phyloP scores from a whole-genome alignment of 2,113 vertebrate genomes.

The Hassar affinis region DNA sequence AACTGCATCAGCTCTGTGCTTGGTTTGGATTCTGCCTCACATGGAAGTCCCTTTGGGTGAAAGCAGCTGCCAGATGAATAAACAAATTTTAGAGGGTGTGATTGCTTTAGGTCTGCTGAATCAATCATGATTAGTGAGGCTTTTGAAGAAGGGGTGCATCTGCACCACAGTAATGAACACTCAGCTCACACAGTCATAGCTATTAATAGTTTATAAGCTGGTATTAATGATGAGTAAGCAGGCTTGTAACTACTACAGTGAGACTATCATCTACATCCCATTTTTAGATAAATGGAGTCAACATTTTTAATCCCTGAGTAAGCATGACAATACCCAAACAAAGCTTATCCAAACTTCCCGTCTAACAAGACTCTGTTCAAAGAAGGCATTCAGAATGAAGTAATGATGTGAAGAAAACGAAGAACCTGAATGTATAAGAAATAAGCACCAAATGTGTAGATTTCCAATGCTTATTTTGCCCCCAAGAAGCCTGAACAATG shows the following conservation, averaged over 20 bases:
- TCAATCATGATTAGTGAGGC: slow-evolving; percentile 26
- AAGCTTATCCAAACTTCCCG: background rate
- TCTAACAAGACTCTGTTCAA: background rate
- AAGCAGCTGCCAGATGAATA: slow-evolving; percentile 25
- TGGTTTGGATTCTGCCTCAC: background rate
- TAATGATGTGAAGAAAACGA: background rate
- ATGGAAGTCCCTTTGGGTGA: slow-evolving; percentile 17
- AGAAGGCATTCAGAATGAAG: background rate
- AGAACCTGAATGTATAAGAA: background rate
- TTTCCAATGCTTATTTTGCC: background rate
- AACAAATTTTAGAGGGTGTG: slow-evolving; percentile 17
- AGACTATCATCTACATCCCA: background rate
- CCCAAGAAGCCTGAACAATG: background rate
- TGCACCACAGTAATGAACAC: background rate
- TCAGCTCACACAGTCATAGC: background rate
- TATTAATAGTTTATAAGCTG: slow-evolving; percentile 3
- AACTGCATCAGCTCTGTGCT: background rate
- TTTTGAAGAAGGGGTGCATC: background rate
- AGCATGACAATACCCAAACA: background rate
- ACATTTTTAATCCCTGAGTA: slow-evolving; percentile 1
- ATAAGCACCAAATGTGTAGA: background rate
- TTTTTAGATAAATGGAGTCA: slow-evolving; percentile 1
- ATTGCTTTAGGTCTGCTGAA: slow-evolving; percentile 11
- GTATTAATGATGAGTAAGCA: background rate
- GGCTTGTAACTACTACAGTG: background rate